Base-by-base conservation (phyloP, 2,113 vertebrate genomes). In the Protomyctophum bolini region DNA sequence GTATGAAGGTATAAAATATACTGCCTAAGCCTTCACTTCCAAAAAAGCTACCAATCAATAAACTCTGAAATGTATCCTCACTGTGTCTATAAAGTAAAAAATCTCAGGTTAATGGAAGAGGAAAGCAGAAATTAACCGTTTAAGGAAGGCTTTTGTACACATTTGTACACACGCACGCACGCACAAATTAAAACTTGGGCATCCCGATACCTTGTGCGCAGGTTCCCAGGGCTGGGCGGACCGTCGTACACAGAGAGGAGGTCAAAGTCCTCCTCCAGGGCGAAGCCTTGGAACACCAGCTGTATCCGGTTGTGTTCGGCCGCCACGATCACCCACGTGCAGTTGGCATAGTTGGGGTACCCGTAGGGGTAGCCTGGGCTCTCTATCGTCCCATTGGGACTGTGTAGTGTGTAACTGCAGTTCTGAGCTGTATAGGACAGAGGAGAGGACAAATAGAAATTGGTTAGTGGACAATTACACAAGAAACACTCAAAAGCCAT, bases 261-360 rank as follows among this genome's bases (percentile, higher is more conserved):
- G 69, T 99, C 98, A 79, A 99, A 99, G 87, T 99, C 98, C 90
- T 99, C 98, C 84, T 99, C 98, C 59, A 99, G 89, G 0, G 98
- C 98, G 46, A 99, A 99, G 81, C 97, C 95, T 91, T 97, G 96
- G 93, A 99, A 99, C 83, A 98, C 96, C 2, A 99, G 94, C 91
- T 99, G 98, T 92, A 99, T 96, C 89, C 98, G 93, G 90, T 97
- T 96, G 90, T 98, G 95, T 82, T 96, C 96, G 60, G 96, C 94
- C 0, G 95, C 95, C 11, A 94, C 94, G 82, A 99, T 95, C 87
- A 95, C 98, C 98, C 98, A 99, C 0, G 97, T 98, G 88, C 98
- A 99, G 93, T 99, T 99, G 93, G 97, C 98, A 12, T 98, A 99
- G 92, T 99, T 99, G 70, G 98, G 98, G 83, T 99, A 99, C 80